Evolutionary conservation across 2,797 vertebrate genomes (phyloP), one percentile per base, ranked within the genome.

Genomic region (Rousettus madagascariensis): DNA sequence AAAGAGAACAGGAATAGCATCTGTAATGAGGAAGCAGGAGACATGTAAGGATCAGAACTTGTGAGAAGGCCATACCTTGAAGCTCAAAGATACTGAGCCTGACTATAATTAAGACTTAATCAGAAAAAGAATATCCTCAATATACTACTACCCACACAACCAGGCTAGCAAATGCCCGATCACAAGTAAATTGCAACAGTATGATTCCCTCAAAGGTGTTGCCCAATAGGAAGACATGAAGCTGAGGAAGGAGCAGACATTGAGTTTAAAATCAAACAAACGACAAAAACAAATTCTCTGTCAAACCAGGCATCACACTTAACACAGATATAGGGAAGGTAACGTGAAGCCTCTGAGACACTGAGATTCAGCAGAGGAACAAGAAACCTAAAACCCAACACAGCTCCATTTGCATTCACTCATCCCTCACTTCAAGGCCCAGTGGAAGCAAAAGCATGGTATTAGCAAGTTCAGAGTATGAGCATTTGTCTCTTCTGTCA

Each of bases 141-240:
- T 17, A 5, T 30, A 3, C 10, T 28, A 38, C 3, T 5, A 69
- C 41, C 2, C 3, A 43, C 0, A 36, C 1, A 65, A 53, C 22
- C 22, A 63, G 43, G 41, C 33, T 63, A 63, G 17, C 7, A 20
- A 53, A 43, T 15, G 11, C 17, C 10, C 20, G 71, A 7, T 12
- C 57, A 4, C 24, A 65, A 74, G 9, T n/a, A 49, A 43, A 10
- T 77, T 78, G 6, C 7, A 78, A 51, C 26, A 63, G 12, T 69
- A 19, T 24, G 16, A 57, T 22, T 16, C 5, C 24, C 13, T 24
- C 33, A 49, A 61, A n/a, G 33, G 10, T 28, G 4, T 8, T 33
- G 3, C 13, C n/a, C 49, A 59, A 24, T 57, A 66, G 55, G 30
- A 46, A 85, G 2, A 30, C 3, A 19, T 77, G 9, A 49, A 57